Conservation (phyloP, 1,140 invertebrate species). For the Ladona fulva region DNA sequence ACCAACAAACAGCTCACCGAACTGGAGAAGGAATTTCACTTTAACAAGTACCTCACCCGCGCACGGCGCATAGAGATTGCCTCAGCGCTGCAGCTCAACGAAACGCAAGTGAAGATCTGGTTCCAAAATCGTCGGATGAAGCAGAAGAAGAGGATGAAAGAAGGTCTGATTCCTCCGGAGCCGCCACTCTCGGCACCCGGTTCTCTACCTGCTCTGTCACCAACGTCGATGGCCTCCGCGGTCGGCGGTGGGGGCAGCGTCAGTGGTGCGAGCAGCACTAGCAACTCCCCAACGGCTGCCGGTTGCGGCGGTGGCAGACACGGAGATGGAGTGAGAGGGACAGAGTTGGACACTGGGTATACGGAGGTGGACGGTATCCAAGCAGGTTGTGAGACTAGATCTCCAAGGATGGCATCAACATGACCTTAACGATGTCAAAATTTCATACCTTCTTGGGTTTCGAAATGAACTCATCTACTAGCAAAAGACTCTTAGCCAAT, state of each 20-base stretch:
- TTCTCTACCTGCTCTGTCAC: background rate
- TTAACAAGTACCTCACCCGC: conserved; percentile 96
- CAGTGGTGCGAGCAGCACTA: background rate
- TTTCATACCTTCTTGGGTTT: background rate
- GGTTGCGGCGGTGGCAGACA: background rate
- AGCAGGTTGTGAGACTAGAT: background rate
- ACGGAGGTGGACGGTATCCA: background rate
- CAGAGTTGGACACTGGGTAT: background rate
- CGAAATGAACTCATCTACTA: too few species aligned
- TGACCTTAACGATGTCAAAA: background rate
- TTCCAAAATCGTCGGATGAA: conserved; percentile 91
- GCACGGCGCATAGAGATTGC: conserved; percentile 96
- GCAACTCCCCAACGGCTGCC: background rate
- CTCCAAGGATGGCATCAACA: background rate
- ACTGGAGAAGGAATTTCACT: conserved; percentile 98
- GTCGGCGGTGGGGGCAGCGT: background rate
- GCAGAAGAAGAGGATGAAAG: conserved; percentile 88
- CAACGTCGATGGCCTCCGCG: background rate
- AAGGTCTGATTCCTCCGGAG: conserved; percentile 65
- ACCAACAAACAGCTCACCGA: conserved; percentile 98
- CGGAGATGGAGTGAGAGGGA: background rate
- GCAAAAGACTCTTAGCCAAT: too few species aligned
- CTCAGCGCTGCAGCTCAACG: conserved; percentile 88
- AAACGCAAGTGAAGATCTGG: conserved; percentile 92
- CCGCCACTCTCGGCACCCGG: conserved; percentile 21